Evolutionary conservation across 2,888 invertebrate species (phyloP).

Genomic region (Strigamia crassipes): DNA sequence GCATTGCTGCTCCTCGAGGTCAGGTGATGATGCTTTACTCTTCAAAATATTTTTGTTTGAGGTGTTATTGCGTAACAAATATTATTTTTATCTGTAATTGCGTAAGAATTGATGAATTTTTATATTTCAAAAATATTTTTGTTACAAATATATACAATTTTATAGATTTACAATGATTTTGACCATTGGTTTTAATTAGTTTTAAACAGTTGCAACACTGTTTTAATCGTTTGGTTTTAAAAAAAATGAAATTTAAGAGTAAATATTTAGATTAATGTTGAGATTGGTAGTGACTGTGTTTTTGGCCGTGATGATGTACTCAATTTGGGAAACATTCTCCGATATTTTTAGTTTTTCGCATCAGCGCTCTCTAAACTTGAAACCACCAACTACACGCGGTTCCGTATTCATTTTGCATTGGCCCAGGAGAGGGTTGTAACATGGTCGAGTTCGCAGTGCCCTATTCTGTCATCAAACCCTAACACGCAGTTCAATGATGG

Average conservation of each 20-base stretch:
- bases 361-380: constrained; percentile 23
- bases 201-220: no score
- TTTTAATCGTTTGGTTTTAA: no score
- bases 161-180: no score
- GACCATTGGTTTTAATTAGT: no score
- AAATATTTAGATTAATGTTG: neutral
- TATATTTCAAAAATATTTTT: neutral
- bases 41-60: neutral
- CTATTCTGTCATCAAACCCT: constrained; percentile 41
- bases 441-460: neutral
- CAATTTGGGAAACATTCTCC: constrained; percentile 27
- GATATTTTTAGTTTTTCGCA: constrained; percentile 33
- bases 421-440: constrained; percentile 4
- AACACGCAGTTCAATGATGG: neutral
- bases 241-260: no score
- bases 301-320: constrained; percentile 11
- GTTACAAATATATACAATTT: no score
- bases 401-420: neutral
- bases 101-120: neutral
- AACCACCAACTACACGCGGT: neutral
- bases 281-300: neutral
- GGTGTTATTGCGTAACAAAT: neutral
- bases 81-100: neutral
- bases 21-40: neutral
- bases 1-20: neutral